These are phyloP conservation scores for Trachurus trachurus DNA, from an alignment of 2,797 vertebrate genomes.

Conservation along the genomic window DNA sequence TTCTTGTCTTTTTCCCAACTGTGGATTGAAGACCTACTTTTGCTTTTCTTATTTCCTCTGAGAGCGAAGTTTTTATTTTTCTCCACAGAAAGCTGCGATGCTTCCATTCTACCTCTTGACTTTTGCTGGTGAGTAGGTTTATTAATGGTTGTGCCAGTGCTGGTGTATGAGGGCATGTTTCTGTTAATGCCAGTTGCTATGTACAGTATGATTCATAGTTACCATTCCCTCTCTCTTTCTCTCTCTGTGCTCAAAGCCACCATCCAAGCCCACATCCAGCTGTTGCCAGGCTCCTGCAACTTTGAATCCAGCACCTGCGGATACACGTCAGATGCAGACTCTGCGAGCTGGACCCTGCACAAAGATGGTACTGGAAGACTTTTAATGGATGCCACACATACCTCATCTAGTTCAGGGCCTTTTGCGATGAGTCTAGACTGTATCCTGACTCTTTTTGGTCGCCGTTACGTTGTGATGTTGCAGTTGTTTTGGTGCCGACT, in stretches of 20 bases:
- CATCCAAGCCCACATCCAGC: conserved; percentile 77
- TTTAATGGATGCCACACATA: background rate
- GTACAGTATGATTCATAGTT: conserved; percentile 74
- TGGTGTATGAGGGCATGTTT: conserved; percentile 59
- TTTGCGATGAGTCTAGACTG: background rate
- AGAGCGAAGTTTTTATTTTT: background rate
- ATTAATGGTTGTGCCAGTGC: conserved; percentile 15
- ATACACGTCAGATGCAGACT: conserved; percentile 87
- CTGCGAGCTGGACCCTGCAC: conserved; percentile 90
- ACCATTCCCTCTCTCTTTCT: conserved; percentile 57
- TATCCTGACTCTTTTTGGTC: background rate
- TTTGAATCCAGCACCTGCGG: conserved; percentile 91
- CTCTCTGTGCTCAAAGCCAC: conserved; percentile 58
- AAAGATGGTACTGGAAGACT: conserved; percentile 85
- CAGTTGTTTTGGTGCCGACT: conserved; percentile 34
- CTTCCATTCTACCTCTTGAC: conserved; percentile 68
- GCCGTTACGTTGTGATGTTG: background rate
- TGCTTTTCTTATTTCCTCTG: conserved; percentile 15
- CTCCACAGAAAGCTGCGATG: conserved; percentile 56
- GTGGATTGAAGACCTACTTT: conserved; percentile 33
- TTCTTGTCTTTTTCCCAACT: background rate
- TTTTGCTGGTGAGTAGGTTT: conserved; percentile 75
- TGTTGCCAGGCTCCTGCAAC: conserved; percentile 90
- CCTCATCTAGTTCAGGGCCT: background rate
- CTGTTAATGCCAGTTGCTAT: conserved; percentile 49